These are phyloP conservation scores for Drosophila simulans DNA, from an alignment of 1,140 invertebrate genomes.

Conservation along the genomic window DNA sequence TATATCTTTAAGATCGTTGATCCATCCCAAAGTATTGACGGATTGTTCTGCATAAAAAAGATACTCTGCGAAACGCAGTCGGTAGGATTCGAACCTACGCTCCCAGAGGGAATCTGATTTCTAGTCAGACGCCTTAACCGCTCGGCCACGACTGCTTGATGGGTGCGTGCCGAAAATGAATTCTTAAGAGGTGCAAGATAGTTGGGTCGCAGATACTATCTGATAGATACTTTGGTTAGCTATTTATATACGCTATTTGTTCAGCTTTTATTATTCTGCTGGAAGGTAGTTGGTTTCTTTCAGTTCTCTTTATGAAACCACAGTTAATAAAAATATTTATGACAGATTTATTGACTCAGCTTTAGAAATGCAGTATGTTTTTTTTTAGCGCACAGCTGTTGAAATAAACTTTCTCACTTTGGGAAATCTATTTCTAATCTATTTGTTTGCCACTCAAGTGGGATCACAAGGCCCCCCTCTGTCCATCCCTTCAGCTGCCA, in stretches of 20 bases:
- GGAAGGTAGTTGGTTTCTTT: not conserved
- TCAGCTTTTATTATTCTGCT: not conserved
- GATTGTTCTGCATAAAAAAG: not conserved
- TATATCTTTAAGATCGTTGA: not conserved
- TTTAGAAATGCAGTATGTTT: too few relatives aligned
- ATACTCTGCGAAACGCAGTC: slow-evolving; percentile 86
- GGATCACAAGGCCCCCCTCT: not conserved
- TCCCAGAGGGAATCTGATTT: slow-evolving; percentile 94
- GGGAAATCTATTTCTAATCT: slow-evolving; percentile 15
- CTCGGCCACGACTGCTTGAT: slow-evolving; percentile 90
- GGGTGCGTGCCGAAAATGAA: not conserved
- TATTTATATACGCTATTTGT: not conserved
- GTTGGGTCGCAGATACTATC: not conserved
- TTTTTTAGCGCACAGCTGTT: too few relatives aligned
- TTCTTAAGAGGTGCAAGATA: not conserved
- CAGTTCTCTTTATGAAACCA: not conserved
- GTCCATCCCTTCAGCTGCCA: not conserved
- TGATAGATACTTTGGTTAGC: not conserved
- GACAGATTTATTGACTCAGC: too few relatives aligned
- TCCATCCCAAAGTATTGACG: not conserved
- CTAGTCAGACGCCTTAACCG: slow-evolving; percentile 94
- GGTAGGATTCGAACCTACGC: slow-evolving; percentile 94
- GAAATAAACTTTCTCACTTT: not conserved
- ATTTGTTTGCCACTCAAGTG: not conserved
- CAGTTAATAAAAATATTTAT: too few relatives aligned